phyloP scores from a whole-genome alignment of 2,797 vertebrate genomes.

The Acipenser oxyrinchus region DNA sequence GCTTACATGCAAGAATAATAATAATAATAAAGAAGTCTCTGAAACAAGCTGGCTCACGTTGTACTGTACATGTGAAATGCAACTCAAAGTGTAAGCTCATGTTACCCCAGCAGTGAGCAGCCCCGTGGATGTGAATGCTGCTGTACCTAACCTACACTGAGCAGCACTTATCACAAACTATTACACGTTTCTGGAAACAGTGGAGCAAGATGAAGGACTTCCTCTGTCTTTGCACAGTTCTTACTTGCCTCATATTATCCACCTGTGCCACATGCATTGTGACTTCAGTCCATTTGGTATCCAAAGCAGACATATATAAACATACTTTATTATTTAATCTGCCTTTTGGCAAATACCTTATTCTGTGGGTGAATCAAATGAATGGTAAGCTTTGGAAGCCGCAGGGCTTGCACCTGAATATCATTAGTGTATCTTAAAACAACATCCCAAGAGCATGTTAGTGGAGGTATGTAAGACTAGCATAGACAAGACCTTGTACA shows the following conservation, averaged over 20 bases:
- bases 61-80: too few relatives aligned
- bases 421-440: slow-evolving; percentile 46
- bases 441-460: slow-evolving; percentile 48
- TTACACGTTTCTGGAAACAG: too few relatives aligned
- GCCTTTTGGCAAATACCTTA: slow-evolving; percentile 59
- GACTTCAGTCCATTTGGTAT: slow-evolving; percentile 54
- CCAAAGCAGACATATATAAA: slow-evolving; percentile 62
- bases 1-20: too few relatives aligned
- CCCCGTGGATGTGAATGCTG: too few relatives aligned
- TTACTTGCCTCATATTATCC: neutral
- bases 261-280: slow-evolving; percentile 41
- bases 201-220: neutral
- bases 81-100: too few relatives aligned
- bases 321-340: slow-evolving; percentile 58
- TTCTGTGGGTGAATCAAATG: slow-evolving; percentile 57
- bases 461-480: slow-evolving; percentile 48
- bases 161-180: too few relatives aligned
- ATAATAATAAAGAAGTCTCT: too few relatives aligned
- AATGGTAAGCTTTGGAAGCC: slow-evolving; percentile 57
- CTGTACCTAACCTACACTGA: too few relatives aligned
- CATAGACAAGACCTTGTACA: slow-evolving; percentile 45
- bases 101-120: too few relatives aligned
- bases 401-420: slow-evolving; percentile 78
- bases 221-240: slow-evolving; percentile 7
- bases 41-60: too few relatives aligned